These are phyloP conservation scores for Trichogramma evanescens DNA, from an alignment of 2,888 invertebrate genomes.

Conservation along the genomic window DNA sequence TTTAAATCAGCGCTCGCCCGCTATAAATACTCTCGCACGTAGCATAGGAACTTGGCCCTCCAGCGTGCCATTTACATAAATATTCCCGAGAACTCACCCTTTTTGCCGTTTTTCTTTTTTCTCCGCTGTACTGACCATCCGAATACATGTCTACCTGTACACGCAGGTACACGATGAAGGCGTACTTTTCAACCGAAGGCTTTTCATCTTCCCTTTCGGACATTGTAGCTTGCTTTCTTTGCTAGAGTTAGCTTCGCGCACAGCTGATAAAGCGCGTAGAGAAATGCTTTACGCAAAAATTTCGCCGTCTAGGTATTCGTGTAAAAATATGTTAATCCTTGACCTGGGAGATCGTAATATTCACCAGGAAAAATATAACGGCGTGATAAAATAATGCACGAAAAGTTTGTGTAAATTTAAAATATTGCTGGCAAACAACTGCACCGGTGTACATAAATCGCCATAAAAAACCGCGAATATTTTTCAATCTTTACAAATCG, in stretches of 20 bases:
- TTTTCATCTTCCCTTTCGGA: conserved; percentile 2
- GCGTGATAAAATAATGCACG: too few relatives aligned
- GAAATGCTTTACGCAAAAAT: neutral
- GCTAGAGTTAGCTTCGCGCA: neutral
- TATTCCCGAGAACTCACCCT: neutral
- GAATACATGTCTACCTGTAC: neutral
- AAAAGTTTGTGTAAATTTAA: too few relatives aligned
- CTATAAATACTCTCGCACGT: conserved; percentile 8
- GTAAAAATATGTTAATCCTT: conserved; percentile 8
- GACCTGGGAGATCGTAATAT: too few relatives aligned
- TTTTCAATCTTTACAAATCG: too few relatives aligned
- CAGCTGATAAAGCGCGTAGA: too few relatives aligned
- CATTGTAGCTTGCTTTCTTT: neutral
- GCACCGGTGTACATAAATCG: too few relatives aligned
- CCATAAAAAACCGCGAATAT: too few relatives aligned
- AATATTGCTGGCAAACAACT: too few relatives aligned
- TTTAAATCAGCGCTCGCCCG: conserved; percentile 13
- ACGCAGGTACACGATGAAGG: conserved; percentile 8
- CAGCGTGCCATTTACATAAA: conserved; percentile 12
- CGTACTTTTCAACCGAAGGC: neutral
- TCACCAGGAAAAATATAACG: too few relatives aligned
- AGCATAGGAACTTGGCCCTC: too few relatives aligned
- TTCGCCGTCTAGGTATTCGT: neutral
- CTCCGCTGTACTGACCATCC: neutral
- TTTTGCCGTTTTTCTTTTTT: too few relatives aligned